phyloP scores from a whole-genome alignment of 2,113 vertebrate species.

The Cyphomyrus plagiostoma region DNA sequence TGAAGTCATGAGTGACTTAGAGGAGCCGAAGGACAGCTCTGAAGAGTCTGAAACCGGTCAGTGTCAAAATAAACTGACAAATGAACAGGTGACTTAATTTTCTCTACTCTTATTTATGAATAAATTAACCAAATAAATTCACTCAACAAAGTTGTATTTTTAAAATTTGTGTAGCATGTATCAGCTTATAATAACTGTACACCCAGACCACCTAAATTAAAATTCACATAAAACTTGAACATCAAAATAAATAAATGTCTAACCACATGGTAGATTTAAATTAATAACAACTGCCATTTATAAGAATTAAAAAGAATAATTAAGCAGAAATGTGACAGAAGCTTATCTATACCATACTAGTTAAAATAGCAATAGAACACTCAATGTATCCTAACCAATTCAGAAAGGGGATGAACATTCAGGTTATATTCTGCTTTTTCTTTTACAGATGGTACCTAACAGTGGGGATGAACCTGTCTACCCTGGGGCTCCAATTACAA shows the following conservation, averaged over 20 bases:
- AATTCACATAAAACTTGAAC: background rate
- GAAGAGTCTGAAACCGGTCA: background rate
- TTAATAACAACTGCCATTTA: background rate
- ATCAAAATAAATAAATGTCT: constrained; percentile 2
- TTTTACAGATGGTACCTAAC: background rate
- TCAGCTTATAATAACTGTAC: background rate
- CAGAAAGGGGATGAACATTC: background rate
- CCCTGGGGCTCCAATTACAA: background rate
- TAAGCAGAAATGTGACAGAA: constrained; percentile 4
- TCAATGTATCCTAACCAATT: background rate
- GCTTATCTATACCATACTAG: background rate
- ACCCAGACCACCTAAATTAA: background rate
- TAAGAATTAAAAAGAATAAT: background rate
- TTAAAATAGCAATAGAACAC: background rate
- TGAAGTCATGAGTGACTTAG: background rate
- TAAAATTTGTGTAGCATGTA: background rate
- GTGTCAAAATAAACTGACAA: too few relatives aligned
- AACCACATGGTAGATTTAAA: background rate
- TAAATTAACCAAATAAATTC: too few relatives aligned
- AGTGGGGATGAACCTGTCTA: background rate
- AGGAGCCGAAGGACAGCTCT: background rate
- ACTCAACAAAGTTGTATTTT: background rate
- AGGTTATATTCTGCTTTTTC: background rate
- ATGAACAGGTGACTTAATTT: too few relatives aligned
- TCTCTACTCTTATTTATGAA: too few relatives aligned